Conservation (phyloP, 2,797 vertebrate genomes). For the Merluccius polli region DNA sequence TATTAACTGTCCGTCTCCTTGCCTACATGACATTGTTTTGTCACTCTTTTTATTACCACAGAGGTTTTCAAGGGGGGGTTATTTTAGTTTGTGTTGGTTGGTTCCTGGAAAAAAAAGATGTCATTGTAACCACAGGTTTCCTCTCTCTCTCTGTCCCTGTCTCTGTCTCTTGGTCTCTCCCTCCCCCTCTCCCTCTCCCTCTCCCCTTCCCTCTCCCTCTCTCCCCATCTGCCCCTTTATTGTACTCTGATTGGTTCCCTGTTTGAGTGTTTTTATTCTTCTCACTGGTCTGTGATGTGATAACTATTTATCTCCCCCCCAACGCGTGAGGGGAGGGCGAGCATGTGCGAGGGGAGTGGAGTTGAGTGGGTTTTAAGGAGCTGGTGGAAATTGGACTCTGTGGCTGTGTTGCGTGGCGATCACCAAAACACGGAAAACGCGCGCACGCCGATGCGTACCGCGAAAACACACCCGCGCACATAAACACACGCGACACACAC, state of each 20-base stretch:
- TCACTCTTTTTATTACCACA: too few species aligned
- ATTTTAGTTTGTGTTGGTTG: constrained; percentile 35
- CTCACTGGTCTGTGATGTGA: constrained; percentile 37
- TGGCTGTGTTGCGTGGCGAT: constrained; percentile 23
- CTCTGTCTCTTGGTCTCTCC: constrained; percentile 16
- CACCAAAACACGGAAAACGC: constrained; percentile 18
- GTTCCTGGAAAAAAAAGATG: constrained; percentile 48
- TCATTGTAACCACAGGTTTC: constrained; percentile 52
- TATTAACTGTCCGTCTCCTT: not conserved
- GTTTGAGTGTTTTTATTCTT: constrained; percentile 16
- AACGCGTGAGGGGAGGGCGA: too few species aligned
- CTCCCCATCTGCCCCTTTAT: constrained; percentile 8
- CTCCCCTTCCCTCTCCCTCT: constrained; percentile 20
- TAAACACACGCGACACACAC: too few species aligned
- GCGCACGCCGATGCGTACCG: constrained; percentile 1
- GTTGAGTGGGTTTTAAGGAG: constrained; percentile 48
- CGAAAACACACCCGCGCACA: constrained; percentile 9
- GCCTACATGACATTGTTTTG: not conserved
- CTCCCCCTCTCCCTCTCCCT: constrained; percentile 17
- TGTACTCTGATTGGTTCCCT: constrained; percentile 16
- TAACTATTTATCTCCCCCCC: constrained; percentile 70
- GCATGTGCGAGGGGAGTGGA: constrained; percentile 22
- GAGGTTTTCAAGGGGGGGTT: not conserved
- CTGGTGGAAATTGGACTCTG: constrained; percentile 48
- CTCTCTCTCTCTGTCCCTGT: constrained; percentile 3